Evolutionary conservation across 2,888 invertebrate genomes (phyloP).

Genomic region (Neoascia interrupta): DNA sequence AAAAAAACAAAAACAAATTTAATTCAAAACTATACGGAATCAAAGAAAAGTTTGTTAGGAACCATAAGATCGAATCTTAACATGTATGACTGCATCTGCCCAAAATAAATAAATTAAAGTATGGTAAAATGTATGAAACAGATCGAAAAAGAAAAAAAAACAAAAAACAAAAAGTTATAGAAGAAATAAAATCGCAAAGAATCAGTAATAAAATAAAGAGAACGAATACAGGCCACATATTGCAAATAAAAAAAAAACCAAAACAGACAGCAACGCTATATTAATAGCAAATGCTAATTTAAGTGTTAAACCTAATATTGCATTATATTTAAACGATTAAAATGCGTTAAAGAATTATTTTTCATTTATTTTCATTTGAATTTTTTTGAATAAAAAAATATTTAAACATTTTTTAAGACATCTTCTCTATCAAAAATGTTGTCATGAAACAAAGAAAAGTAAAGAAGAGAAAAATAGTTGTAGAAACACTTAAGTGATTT

Average conservation of each 20-base stretch:
- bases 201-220: constrained; percentile 17
- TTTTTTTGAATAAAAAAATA: constrained; percentile 19
- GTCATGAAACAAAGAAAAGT: constrained; percentile 1
- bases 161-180: constrained; percentile 7
- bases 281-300: constrained; percentile 34
- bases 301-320: no score
- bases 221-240: constrained; percentile 54
- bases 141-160: constrained; percentile 31
- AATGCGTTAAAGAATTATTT: constrained; percentile 45
- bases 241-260: constrained; percentile 43
- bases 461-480: constrained; percentile 28
- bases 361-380: constrained; percentile 4
- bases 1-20: constrained; percentile 18
- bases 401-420: constrained; percentile 12
- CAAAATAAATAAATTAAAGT: constrained; percentile 62
- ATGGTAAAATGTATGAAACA: constrained; percentile 33
- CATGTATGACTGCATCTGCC: constrained; percentile 73
- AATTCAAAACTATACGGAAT: constrained; percentile 48
- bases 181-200: constrained; percentile 35
- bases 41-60: constrained; percentile 65
- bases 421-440: constrained; percentile 48
- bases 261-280: constrained; percentile 30
- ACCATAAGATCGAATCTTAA: constrained; percentile 72
- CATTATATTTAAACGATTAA: constrained; percentile 40
- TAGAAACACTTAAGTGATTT: constrained; percentile 34